Conservation (phyloP, 2,113 vertebrate species). For the Gymnocephalus cernua region DNA sequence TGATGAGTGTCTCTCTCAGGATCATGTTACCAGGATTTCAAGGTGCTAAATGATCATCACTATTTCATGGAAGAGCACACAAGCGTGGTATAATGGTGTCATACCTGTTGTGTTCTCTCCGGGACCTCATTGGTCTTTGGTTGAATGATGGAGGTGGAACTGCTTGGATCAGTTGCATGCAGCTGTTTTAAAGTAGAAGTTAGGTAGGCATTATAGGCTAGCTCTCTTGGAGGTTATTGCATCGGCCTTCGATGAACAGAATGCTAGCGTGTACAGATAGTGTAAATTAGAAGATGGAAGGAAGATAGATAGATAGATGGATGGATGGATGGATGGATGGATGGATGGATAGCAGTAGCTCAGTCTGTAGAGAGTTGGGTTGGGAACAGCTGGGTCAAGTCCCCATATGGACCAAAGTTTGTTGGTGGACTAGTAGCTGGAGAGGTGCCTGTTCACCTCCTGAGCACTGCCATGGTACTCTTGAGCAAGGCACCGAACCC, state of each 20-base stretch:
- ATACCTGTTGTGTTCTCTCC: constrained; percentile 1
- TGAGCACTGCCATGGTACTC: too few species aligned
- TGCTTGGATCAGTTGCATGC: constrained; percentile 29
- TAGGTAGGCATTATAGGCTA: neutral
- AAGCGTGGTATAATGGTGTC: neutral
- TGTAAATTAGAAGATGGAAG: neutral
- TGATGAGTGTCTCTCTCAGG: neutral
- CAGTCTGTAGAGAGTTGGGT: too few species aligned
- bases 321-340: too few species aligned
- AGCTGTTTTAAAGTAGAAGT: constrained; percentile 28
- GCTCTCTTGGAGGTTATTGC: neutral
- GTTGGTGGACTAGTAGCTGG: too few species aligned
- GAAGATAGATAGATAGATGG: too few species aligned
- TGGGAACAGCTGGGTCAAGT: too few species aligned
- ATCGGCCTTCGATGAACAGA: neutral
- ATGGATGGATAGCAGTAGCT: too few species aligned
- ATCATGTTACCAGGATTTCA: neutral
- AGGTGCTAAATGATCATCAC: constrained; percentile 31
- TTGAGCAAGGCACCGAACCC: too few species aligned
- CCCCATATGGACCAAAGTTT: too few species aligned
- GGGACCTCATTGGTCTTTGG: constrained; percentile 38
- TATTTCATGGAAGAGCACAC: constrained; percentile 11
- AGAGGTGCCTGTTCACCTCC: too few species aligned
- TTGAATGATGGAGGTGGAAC: constrained; percentile 19
- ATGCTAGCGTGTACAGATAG: neutral